phyloP scores from a whole-genome alignment of 1,140 invertebrate genomes.

The Odontomachus brunneus region DNA sequence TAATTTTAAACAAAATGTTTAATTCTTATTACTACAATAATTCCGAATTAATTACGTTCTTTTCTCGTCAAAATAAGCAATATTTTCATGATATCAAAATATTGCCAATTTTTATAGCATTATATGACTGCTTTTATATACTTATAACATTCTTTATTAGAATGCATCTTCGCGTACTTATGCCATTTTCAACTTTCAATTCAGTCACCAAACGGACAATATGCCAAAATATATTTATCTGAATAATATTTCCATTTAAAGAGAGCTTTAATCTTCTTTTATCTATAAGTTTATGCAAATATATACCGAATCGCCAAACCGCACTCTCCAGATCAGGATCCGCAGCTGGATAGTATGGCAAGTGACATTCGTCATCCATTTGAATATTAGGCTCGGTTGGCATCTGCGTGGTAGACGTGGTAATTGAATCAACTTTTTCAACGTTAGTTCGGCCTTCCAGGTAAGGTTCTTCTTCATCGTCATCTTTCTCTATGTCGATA shows the following conservation, averaged over 20 bases:
- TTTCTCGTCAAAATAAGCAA: too few species aligned
- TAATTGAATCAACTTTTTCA: slow-evolving; percentile 43
- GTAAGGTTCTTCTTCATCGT: slow-evolving; percentile 64
- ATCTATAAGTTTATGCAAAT: slow-evolving; percentile 31
- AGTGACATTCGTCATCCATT: slow-evolving; percentile 77
- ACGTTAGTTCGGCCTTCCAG: slow-evolving; percentile 60
- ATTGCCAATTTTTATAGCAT: too few species aligned
- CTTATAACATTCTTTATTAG: too few species aligned
- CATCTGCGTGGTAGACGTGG: slow-evolving; percentile 63
- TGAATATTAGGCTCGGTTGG: slow-evolving; percentile 60
- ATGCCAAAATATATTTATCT: too few species aligned
- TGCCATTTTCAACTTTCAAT: too few species aligned
- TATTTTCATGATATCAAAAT: too few species aligned
- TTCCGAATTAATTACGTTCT: too few species aligned
- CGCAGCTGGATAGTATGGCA: slow-evolving; percentile 80
- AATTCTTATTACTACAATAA: too few species aligned
- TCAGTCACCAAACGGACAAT: too few species aligned
- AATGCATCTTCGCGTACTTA: too few species aligned
- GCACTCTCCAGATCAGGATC: slow-evolving; percentile 80
- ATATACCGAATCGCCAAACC: slow-evolving; percentile 85
- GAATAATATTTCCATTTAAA: slow-evolving; percentile 17
- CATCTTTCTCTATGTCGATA: slow-evolving; percentile 68
- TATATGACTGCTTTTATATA: too few species aligned
- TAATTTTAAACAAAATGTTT: too few species aligned
- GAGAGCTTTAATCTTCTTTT: background rate